Conservation (phyloP, 2,797 vertebrate species). For the Schizopygopsis pylzovi region DNA sequence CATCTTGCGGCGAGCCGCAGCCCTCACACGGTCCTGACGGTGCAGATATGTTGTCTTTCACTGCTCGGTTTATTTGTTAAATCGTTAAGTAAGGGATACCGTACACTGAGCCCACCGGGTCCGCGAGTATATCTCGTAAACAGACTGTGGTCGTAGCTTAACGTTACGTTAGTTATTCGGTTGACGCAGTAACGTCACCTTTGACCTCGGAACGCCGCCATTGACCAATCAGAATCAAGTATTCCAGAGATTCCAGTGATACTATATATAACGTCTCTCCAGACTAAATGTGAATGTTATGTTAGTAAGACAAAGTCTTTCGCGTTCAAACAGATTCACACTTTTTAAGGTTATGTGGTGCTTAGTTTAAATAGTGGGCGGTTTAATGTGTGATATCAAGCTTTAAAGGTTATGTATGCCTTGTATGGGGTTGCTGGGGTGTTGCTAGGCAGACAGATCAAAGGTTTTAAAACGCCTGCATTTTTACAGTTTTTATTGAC, state of each 20-base stretch:
- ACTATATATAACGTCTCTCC: not conserved
- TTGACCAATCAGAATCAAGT: conserved; percentile 1
- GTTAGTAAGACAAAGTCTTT: not conserved
- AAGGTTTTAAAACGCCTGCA: not conserved
- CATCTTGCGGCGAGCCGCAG: conserved; percentile 83
- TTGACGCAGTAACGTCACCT: not conserved
- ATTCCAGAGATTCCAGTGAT: not conserved
- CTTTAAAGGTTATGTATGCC: not conserved
- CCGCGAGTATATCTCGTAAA: too few relatives aligned
- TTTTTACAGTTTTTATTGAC: not conserved
- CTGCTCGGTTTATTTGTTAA: not conserved
- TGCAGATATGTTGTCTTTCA: not conserved
- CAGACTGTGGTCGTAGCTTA: too few relatives aligned
- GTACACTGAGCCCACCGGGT: too few relatives aligned
- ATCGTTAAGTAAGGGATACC: not conserved
- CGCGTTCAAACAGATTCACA: not conserved
- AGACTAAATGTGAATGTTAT: not conserved
- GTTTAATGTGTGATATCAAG: not conserved
- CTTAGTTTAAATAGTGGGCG: not conserved
- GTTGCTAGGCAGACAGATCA: not conserved
- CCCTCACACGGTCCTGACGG: not conserved
- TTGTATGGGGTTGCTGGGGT: not conserved
- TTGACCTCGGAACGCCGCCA: not conserved
- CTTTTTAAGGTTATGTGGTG: not conserved
- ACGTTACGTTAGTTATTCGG: not conserved